Evolutionary conservation across 1,140 invertebrate genomes (phyloP).

Genomic region (Magallana gigas): DNA sequence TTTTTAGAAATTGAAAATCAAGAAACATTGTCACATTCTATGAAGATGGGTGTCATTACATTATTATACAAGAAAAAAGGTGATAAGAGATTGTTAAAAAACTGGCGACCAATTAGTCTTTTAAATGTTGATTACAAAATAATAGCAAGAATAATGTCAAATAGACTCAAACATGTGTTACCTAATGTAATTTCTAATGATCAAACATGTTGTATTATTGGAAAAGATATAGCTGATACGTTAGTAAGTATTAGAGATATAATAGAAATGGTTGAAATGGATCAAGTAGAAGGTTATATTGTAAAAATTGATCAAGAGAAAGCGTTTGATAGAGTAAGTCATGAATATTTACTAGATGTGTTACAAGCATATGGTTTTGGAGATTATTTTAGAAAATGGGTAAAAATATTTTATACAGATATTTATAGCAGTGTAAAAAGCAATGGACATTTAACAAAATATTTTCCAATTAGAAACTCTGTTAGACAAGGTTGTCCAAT

Average conservation of each 20-base stretch:
- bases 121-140: slow-evolving; percentile 54
- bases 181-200: slow-evolving; percentile 39
- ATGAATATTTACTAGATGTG: not conserved
- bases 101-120: slow-evolving; percentile 44
- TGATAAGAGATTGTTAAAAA: slow-evolving; percentile 47
- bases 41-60: slow-evolving; percentile 42
- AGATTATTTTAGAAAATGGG: not conserved
- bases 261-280: slow-evolving; percentile 43
- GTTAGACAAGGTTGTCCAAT: slow-evolving; percentile 56
- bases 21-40: slow-evolving; percentile 26
- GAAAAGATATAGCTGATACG: slow-evolving; percentile 47
- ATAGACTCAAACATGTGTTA: slow-evolving; percentile 50
- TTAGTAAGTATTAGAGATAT: slow-evolving; percentile 42
- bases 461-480: slow-evolving; percentile 40
- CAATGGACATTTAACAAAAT: not conserved
- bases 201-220: not conserved
- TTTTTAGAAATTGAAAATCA: not conserved
- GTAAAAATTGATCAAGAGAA: not conserved
- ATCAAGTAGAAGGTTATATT: slow-evolving; percentile 43
- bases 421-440: not conserved
- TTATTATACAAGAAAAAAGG: slow-evolving; percentile 49
- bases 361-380: not conserved
- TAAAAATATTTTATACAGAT: not conserved
- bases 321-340: not conserved
- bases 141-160: slow-evolving; percentile 39